Conservation (phyloP, 2,888 invertebrate genomes). For the Iphiclides podalirius region DNA sequence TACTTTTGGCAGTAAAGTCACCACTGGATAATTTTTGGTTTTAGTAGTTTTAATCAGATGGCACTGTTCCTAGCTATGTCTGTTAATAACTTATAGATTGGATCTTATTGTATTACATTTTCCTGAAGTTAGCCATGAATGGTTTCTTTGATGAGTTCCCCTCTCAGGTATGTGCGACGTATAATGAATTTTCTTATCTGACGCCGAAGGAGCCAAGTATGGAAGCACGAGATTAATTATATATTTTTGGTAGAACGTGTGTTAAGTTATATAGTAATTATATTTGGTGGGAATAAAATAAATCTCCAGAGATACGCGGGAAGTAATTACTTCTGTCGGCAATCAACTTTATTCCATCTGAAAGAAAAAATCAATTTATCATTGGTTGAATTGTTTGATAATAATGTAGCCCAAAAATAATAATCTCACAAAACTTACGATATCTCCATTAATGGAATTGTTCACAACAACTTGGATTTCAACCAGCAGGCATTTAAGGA, state of each 20-base stretch:
- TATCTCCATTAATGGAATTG: too few species aligned
- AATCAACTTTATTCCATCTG: constrained; percentile 17
- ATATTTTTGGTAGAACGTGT: constrained; percentile 11
- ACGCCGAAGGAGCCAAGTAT: background rate
- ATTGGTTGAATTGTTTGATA: background rate
- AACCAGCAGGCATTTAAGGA: too few species aligned
- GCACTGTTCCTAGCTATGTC: too few species aligned
- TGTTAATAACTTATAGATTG: too few species aligned
- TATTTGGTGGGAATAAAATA: constrained; percentile 17
- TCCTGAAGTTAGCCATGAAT: background rate
- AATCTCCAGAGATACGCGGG: constrained; percentile 15
- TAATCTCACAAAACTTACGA: too few species aligned
- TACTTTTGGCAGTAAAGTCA: too few species aligned
- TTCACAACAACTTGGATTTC: too few species aligned
- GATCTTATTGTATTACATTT: too few species aligned
- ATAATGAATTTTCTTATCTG: constrained; percentile 17
- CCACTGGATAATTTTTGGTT: too few species aligned
- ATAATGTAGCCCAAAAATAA: too few species aligned
- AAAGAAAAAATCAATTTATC: constrained; percentile 6
- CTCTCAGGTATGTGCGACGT: constrained; percentile 4
- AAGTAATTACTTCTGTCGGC: constrained; percentile 18
- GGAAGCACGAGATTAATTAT: constrained; percentile 13
- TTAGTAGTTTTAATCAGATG: too few species aligned
- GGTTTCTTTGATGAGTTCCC: constrained; percentile 5
- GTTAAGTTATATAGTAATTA: constrained; percentile 21